Percentiles rank a stretch among this genome's conserved stretches.
Evolutionary conservation across 2,113 vertebrate species (phyloP).

Genomic region (Thermophis baileyi): DNA sequence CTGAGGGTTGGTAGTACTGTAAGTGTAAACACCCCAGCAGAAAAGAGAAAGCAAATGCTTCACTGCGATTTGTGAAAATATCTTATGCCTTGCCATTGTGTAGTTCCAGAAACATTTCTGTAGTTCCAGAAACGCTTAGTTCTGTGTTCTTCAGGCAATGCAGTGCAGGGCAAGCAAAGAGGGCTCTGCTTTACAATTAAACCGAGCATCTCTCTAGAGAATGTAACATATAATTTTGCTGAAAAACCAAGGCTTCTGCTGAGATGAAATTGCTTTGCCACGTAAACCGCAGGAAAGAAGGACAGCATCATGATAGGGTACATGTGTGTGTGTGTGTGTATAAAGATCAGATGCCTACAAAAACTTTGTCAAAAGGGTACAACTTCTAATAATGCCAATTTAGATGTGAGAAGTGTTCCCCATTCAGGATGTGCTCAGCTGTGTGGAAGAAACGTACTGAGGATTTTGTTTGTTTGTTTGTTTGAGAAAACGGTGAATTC

Average conservation of each 20-base stretch:
- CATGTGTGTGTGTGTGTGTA: background rate
- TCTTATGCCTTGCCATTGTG: background rate
- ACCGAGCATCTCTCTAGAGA: background rate
- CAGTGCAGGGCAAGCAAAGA: background rate
- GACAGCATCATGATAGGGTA: slow-evolving; percentile 22
- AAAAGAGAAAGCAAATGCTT: background rate
- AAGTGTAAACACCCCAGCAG: background rate
- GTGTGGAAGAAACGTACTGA: background rate
- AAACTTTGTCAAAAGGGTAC: background rate
- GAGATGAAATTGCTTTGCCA: slow-evolving; percentile 26
- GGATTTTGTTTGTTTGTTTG: background rate
- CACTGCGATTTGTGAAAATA: background rate
- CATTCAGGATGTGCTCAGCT: background rate
- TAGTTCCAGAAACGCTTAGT: background rate
- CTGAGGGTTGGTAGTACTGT: no score
- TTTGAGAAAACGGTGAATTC: background rate
- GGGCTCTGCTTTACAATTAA: slow-evolving; percentile 2
- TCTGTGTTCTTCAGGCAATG: background rate
- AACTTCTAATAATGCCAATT: slow-evolving; percentile 7
- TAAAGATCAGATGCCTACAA: slow-evolving; percentile 11
- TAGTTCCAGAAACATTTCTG: background rate
- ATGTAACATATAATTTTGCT: background rate
- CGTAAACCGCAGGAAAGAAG: slow-evolving; percentile 40
- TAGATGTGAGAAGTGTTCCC: background rate
- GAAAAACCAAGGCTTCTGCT: slow-evolving; percentile 17